Evolutionary conservation across 1,140 invertebrate species (phyloP).

Genomic region (Brachionus manjavacas): DNA sequence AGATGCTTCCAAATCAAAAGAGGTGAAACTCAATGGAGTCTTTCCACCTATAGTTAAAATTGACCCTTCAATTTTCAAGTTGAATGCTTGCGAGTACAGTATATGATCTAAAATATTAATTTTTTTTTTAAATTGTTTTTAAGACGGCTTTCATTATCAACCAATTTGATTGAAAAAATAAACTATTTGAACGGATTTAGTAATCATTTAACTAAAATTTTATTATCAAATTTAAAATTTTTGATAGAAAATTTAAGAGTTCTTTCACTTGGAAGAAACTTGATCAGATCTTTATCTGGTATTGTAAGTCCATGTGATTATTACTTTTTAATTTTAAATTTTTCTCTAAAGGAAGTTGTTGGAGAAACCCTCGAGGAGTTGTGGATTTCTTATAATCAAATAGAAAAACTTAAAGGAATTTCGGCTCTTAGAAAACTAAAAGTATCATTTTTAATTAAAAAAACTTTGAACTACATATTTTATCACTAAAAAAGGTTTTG

Average conservation of each 20-base stretch:
- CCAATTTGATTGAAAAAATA: conserved; percentile 87
- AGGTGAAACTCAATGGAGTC: conserved; percentile 64
- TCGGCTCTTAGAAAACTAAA: conserved; percentile 69
- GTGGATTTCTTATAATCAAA: conserved; percentile 82
- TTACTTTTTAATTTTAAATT: background rate
- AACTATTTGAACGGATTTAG: conserved; percentile 71
- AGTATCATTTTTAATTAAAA: background rate
- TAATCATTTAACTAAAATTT: conserved; percentile 41
- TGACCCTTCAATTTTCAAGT: conserved; percentile 60
- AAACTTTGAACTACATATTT: background rate
- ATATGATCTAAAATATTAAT: background rate
- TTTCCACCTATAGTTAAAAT: conserved; percentile 63
- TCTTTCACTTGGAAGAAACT: conserved; percentile 78
- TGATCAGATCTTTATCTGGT: conserved; percentile 77
- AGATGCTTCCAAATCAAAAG: conserved; percentile 64
- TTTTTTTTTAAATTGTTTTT: conserved; percentile 43
- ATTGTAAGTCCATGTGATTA: conserved; percentile 60
- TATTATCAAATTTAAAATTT: background rate
- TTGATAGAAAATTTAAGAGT: conserved; percentile 69
- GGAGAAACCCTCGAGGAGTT: conserved; percentile 76
- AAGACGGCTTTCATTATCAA: conserved; percentile 78
- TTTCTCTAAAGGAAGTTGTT: conserved; percentile 64
- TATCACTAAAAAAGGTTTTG: conserved; percentile 53
- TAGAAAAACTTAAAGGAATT: conserved; percentile 79
- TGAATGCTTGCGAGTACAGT: conserved; percentile 53